Base-by-base conservation (phyloP, 2,888 invertebrate species). In the Trachelus tabidus region DNA sequence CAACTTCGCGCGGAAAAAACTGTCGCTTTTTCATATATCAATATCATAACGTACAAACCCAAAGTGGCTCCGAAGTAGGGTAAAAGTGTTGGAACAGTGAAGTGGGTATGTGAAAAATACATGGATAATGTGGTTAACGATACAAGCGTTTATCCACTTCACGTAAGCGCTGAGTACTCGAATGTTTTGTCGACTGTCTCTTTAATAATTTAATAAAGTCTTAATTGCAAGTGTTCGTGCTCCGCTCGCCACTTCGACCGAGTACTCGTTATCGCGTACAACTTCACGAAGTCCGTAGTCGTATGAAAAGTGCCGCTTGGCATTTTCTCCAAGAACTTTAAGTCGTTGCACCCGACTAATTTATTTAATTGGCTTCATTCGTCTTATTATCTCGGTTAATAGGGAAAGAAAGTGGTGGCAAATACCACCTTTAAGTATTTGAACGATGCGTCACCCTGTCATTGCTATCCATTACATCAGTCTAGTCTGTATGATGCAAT, bases 331-430 rank as follows among this genome's bases (percentile, higher is more conserved):
- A 30, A 34, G 34, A 34, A 33, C 31, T 11, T 31, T 30, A 31
- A 85, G 85, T 82, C 83, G 80, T 83, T 83, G 83, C 84, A 82
- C 82, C 79, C 83, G 77, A 31, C 78, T 79, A 81, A 83, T 81
- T 81, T 79, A 82, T 79, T 76, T 85, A 87, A 87, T 86, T 86
- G 87, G 80, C 81, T 86, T 84, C 84, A 87, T 87, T 84, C 79
- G 80, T 81, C 83, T 85, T 85, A 84, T 86, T 83, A 84, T 76
- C 71, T 75, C 79, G 75, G 75, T 79, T 83, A 85, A 86, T 87
- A 83, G 85, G 81, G 75, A 84, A 86, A 85, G 85, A 87, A 87
- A 87, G 84, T 84, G 84, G 69, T 73, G 83, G 73, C 77, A 71
- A 71, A 71, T 33, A 34, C 31, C 34, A 71, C 71, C 30, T 71